These are phyloP conservation scores for Ectemnius cavifrons DNA, from an alignment of 2,888 invertebrate genomes.

Conservation along the genomic window DNA sequence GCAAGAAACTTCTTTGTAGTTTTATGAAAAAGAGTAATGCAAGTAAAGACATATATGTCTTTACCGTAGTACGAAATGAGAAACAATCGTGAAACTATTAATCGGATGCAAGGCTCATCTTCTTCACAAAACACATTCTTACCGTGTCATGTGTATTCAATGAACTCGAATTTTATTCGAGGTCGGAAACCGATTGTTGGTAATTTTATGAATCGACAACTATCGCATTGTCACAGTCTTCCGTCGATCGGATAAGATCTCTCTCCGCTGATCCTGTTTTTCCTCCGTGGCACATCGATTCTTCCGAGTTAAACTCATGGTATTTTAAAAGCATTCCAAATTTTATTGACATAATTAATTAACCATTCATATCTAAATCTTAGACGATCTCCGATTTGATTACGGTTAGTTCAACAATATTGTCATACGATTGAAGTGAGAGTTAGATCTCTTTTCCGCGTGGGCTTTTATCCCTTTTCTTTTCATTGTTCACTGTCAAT, in stretches of 20 bases:
- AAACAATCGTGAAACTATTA: too few species aligned
- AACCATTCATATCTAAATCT: too few species aligned
- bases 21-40: too few species aligned
- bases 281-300: slow-evolving; percentile 40
- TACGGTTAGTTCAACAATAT: too few species aligned
- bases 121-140: too few species aligned
- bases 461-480: neutral
- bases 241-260: slow-evolving; percentile 52
- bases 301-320: slow-evolving; percentile 8
- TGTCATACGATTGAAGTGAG: neutral
- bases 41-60: too few species aligned
- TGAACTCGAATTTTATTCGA: slow-evolving; percentile 31
- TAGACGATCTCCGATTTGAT: neutral
- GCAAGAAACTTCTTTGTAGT: slow-evolving; percentile 6
- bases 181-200: slow-evolving; percentile 55
- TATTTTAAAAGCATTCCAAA: slow-evolving; percentile 25
- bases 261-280: slow-evolving; percentile 45
- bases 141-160: slow-evolving; percentile 8
- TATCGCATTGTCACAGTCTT: slow-evolving; percentile 50
- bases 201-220: slow-evolving; percentile 57
- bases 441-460: too few species aligned
- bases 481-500: too few species aligned
- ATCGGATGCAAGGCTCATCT: too few species aligned
- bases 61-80: slow-evolving; percentile 8
- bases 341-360: too few species aligned